Evolutionary conservation across 2,888 invertebrate genomes (phyloP).

Genomic region (Lacanobia wlatinum): DNA sequence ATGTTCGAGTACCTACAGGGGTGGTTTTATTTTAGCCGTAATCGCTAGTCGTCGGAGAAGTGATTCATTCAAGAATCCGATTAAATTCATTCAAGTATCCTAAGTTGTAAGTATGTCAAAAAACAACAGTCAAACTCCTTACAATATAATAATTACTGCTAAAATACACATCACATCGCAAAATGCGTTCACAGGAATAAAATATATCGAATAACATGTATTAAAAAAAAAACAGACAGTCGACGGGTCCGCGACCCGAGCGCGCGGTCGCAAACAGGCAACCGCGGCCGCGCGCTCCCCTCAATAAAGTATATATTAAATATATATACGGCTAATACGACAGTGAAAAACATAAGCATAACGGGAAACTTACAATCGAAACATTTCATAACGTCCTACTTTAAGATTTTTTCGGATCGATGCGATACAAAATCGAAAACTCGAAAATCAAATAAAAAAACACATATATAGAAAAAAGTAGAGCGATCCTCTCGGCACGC

Average conservation of each 20-base stretch:
- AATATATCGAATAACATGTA: slow-evolving; percentile 93
- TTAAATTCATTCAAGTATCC: slow-evolving; percentile 87
- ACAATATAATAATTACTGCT: slow-evolving; percentile 91
- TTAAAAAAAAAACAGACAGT: slow-evolving; percentile 91
- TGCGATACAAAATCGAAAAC: slow-evolving; percentile 91
- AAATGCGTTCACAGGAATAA: slow-evolving; percentile 95
- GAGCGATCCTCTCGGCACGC: slow-evolving; percentile 83
- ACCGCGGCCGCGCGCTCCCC: slow-evolving; percentile 87
- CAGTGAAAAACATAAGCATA: slow-evolving; percentile 89
- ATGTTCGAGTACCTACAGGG: slow-evolving; percentile 89
- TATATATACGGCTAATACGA: slow-evolving; percentile 87
- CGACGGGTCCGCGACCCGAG: slow-evolving; percentile 81
- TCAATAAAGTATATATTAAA: slow-evolving; percentile 87
- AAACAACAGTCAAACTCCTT: slow-evolving; percentile 91
- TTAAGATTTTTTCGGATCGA: slow-evolving; percentile 91
- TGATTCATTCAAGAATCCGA: slow-evolving; percentile 80
- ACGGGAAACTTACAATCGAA: slow-evolving; percentile 91
- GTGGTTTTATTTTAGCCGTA: slow-evolving; percentile 88
- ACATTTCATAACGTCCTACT: slow-evolving; percentile 91
- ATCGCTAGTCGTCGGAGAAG: slow-evolving; percentile 82
- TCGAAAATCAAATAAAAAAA: slow-evolving; percentile 91
- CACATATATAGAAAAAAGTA: slow-evolving; percentile 89
- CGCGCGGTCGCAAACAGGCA: slow-evolving; percentile 89
- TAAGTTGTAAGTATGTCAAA: slow-evolving; percentile 91
- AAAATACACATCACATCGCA: slow-evolving; percentile 93